Base-by-base conservation (phyloP, 2,888 invertebrate genomes). In the Mesoligia furuncula region DNA sequence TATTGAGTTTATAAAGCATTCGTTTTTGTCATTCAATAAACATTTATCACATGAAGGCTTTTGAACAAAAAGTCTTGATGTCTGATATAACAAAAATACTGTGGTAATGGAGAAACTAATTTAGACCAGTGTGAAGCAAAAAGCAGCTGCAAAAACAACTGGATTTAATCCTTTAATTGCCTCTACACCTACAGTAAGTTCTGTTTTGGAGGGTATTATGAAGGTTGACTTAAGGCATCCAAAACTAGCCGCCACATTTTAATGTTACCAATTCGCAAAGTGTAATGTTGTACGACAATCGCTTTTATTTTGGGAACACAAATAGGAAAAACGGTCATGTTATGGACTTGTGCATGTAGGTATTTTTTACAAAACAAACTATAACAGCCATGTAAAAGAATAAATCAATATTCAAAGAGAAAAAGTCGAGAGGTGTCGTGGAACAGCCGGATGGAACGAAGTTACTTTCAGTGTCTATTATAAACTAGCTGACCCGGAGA, bases 81-180 rank as follows among this genome's bases (percentile, higher is more conserved):
- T n/a, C 9, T 65, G 31, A n/a, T 9, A 65, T 67, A 24, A 67
- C 31, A 31, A 31, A 48, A 31, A 48, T 31, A 48, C 2, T 8
- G 0, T n/a, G 24, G 8, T 71, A 27, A 69, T 73, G 17, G 2
- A 69, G 7, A 1, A 36, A 67, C 4, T 36, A 36, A 54, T 75
- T 76, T n/a, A 31, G 11, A 64, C 20, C n/a, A 1, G 0, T 27
- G 11, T 27, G 2, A 54, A 75, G 4, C 20, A 9, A 31, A 8
- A 36, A 9, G 9, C 15, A 75, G n/a, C 20, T 54, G 9, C 31
- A 51, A 75, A 71, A 42, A 27, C 75, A 64, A 36, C 1, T 7
- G n/a, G n/a, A 24, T 75, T 54, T 75, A 45, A 75, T 54, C 42
- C 31, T 75, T 36, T 65, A 45, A 76, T 64, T 65, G 31, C 20